Conservation (phyloP, 1,140 invertebrate genomes). For the Aporrectodea caliginosa region DNA sequence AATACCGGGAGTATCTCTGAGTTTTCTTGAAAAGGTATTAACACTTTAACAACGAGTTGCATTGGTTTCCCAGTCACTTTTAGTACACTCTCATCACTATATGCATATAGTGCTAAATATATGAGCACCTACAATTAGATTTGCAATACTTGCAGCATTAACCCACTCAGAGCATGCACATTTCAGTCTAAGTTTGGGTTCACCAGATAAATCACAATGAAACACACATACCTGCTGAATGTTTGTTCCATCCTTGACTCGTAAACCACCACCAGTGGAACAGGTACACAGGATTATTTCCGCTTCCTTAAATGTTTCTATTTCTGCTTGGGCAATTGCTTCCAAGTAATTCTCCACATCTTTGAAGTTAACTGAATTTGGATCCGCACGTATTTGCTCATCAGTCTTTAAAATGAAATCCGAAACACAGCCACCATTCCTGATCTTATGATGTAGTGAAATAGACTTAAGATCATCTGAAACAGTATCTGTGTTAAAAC, state of each 20-base stretch:
- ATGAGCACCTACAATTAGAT: too few species aligned
- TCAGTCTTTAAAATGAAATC: background rate
- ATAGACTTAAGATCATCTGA: background rate
- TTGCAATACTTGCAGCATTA: too few species aligned
- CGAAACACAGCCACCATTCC: background rate
- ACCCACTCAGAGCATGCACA: too few species aligned
- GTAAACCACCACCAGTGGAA: background rate
- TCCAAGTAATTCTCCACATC: background rate
- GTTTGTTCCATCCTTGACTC: background rate
- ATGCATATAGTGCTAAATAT: too few species aligned
- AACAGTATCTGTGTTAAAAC: background rate
- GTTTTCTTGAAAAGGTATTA: too few species aligned
- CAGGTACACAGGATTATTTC: slow-evolving; percentile 14
- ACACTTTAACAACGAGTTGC: too few species aligned
- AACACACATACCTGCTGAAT: background rate
- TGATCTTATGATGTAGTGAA: background rate
- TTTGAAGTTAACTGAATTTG: background rate
- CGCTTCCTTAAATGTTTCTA: background rate
- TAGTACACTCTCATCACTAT: too few species aligned
- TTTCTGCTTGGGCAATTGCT: background rate
- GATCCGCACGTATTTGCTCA: background rate
- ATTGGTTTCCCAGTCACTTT: too few species aligned
- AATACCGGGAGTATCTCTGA: too few species aligned
- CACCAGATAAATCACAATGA: too few species aligned
- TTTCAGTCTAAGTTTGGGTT: too few species aligned